Conservation (phyloP, 30 jellyfish, hydroid and myxozoan species). For the Euphysa ruthae region DNA sequence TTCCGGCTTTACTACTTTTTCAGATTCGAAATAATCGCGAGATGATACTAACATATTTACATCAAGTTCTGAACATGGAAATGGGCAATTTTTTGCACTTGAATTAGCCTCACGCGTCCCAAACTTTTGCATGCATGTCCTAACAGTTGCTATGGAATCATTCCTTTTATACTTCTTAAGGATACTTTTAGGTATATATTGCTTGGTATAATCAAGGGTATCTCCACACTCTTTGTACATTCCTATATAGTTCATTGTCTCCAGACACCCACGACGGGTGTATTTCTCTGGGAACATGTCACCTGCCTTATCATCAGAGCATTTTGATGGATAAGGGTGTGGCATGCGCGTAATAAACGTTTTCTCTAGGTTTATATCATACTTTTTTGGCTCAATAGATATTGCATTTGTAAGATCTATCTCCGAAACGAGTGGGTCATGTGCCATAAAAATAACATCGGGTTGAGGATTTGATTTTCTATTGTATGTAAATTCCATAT, state of each 20-base stretch:
- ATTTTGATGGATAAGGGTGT: slow-evolving; percentile 19
- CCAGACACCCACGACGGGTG: slow-evolving; percentile 11
- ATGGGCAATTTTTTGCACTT: neutral
- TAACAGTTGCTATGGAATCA: neutral
- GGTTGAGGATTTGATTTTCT: too few relatives aligned
- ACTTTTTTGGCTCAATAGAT: neutral
- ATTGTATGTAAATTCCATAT: neutral
- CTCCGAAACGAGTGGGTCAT: slow-evolving; percentile 15
- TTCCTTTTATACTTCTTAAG: slow-evolving; percentile 2
- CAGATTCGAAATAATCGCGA: neutral
- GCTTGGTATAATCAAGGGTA: slow-evolving; percentile 11
- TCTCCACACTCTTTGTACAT: slow-evolving; percentile 26
- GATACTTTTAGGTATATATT: slow-evolving; percentile 12
- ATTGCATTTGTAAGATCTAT: slow-evolving; percentile 13
- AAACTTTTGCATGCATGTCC: neutral
- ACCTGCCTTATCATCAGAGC: neutral
- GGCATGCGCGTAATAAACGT: slow-evolving; percentile 17
- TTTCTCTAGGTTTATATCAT: neutral
- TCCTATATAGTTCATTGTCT: slow-evolving; percentile 4
- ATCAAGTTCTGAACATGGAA: slow-evolving; percentile 18
- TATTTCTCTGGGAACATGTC: slow-evolving; percentile 24
- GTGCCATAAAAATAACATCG: neutral
- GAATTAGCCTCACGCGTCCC: neutral
- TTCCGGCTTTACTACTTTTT: neutral
- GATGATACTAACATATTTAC: neutral